A percentile compares a stretch with the other conserved stretches of the same genome.
Evolutionary conservation across 2,888 invertebrate species (phyloP).

Genomic region (Tiliacea citrago): DNA sequence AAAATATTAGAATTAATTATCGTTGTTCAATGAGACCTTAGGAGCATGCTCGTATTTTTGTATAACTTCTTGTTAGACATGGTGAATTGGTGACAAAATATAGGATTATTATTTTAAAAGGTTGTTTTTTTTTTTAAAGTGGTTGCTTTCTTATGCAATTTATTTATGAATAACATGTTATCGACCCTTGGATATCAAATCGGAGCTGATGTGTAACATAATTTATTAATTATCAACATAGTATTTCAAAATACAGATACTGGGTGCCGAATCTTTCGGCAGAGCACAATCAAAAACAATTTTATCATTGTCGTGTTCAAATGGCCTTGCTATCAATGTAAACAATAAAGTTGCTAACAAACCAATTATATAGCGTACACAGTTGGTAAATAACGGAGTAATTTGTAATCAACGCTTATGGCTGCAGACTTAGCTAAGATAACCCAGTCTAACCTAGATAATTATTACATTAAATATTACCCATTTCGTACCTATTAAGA

Average conservation of each 20-base stretch:
- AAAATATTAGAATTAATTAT: conserved; percentile 14
- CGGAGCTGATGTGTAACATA: conserved; percentile 1
- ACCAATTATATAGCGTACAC: conserved; percentile 50
- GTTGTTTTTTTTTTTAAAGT: too few relatives aligned
- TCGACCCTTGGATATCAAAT: background rate
- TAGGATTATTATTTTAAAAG: background rate
- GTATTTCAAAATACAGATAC: conserved; percentile 14
- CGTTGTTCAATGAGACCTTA: background rate
- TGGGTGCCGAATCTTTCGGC: conserved; percentile 6
- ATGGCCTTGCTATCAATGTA: conserved; percentile 48
- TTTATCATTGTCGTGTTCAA: conserved; percentile 24
- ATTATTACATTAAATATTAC: conserved; percentile 45
- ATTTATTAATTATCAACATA: conserved; percentile 4
- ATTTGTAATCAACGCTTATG: conserved; percentile 54
- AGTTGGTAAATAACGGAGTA: conserved; percentile 37
- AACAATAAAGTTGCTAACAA: conserved; percentile 45
- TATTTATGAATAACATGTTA: too few relatives aligned
- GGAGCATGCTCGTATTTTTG: background rate
- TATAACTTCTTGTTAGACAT: background rate
- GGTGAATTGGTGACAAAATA: background rate
- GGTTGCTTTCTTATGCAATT: too few relatives aligned
- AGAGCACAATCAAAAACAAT: conserved; percentile 35
- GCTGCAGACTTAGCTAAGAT: conserved; percentile 51
- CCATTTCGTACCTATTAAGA: conserved; percentile 26
- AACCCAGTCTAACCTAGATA: conserved; percentile 59